These are phyloP conservation scores for Holocentrus rufus DNA, from an alignment of 2,797 vertebrate genomes.

Conservation along the genomic window DNA sequence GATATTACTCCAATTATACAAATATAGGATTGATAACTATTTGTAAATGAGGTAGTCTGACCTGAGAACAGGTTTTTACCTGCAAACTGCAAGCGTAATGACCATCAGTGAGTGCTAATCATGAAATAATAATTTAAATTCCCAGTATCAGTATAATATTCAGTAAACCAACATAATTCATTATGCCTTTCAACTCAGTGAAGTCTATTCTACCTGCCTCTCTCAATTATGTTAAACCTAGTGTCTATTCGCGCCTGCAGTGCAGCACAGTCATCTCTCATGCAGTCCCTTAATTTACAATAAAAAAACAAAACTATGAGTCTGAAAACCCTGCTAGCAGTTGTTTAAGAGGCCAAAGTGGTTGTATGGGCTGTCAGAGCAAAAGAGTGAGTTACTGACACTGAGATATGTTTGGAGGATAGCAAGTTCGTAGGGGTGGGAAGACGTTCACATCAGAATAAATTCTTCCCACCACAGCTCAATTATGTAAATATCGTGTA, in stretches of 20 bases:
- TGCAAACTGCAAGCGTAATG: too few relatives aligned
- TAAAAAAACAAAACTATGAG: not conserved
- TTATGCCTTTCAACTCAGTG: slow-evolving; percentile 40
- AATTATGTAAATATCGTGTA: too few relatives aligned
- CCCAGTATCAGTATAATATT: slow-evolving; percentile 43
- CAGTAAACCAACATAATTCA: slow-evolving; percentile 38
- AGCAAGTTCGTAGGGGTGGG: too few relatives aligned
- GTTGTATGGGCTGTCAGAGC: too few relatives aligned
- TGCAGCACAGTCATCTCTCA: slow-evolving; percentile 2
- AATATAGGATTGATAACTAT: slow-evolving; percentile 21
- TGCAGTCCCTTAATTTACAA: slow-evolving; percentile 2
- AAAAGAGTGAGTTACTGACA: too few relatives aligned
- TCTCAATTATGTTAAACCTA: slow-evolving; percentile 33
- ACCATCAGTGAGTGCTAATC: not conserved
- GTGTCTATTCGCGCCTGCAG: slow-evolving; percentile 24
- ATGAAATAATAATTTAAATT: slow-evolving; percentile 39
- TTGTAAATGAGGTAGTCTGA: not conserved
- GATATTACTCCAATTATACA: not conserved
- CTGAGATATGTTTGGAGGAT: too few relatives aligned
- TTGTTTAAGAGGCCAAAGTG: too few relatives aligned
- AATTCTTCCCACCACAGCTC: too few relatives aligned
- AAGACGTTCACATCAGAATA: too few relatives aligned
- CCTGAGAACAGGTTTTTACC: slow-evolving; percentile 25
- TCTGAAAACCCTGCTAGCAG: too few relatives aligned
- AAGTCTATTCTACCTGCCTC: slow-evolving; percentile 28